A percentile compares a stretch with the other conserved stretches of the same genome.
Evolutionary conservation across 92 coral and sea anemone genomes (phyloP).

Genomic region (Epizoanthus rinbou): DNA sequence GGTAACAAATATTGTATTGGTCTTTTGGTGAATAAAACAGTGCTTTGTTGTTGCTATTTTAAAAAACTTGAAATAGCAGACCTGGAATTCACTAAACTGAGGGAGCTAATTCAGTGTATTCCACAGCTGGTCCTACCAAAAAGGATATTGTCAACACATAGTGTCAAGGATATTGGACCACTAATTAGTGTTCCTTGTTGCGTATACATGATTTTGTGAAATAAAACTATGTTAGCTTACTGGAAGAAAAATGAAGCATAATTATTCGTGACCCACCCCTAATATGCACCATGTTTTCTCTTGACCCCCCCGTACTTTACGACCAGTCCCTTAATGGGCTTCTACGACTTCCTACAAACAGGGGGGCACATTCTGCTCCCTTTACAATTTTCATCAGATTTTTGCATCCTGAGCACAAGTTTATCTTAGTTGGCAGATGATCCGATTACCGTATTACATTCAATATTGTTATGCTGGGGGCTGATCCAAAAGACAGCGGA

Average conservation of each 20-base stretch:
- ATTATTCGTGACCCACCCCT: slow-evolving; percentile 44
- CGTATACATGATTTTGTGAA: neutral
- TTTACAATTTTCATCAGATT: neutral
- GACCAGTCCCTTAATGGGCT: slow-evolving; percentile 19
- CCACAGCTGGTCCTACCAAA: slow-evolving; percentile 30
- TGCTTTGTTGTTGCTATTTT: slow-evolving; percentile 5
- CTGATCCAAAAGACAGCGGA: slow-evolving; percentile 4
- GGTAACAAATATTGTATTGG: slow-evolving; percentile 11
- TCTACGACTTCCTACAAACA: neutral
- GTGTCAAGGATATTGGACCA: neutral
- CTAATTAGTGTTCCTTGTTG: slow-evolving; percentile 17
- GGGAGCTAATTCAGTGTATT: slow-evolving; percentile 29
- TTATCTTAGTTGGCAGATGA: slow-evolving; percentile 22
- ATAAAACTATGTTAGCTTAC: slow-evolving; percentile 8
- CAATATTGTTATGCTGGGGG: slow-evolving; percentile 13
- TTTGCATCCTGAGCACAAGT: slow-evolving; percentile 15
- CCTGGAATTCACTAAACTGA: slow-evolving; percentile 8
- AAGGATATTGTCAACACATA: slow-evolving; percentile 19
- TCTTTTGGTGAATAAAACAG: slow-evolving; percentile 15
- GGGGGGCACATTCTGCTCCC: slow-evolving; percentile 21
- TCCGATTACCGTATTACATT: slow-evolving; percentile 15
- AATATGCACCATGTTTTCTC: slow-evolving; percentile 34
- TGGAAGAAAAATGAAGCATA: slow-evolving; percentile 37
- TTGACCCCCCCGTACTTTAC: slow-evolving; percentile 18
- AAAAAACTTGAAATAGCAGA: slow-evolving; percentile 20